phyloP scores from a whole-genome alignment of 2,797 vertebrate species.

The Melanotaenia maccullochi region DNA sequence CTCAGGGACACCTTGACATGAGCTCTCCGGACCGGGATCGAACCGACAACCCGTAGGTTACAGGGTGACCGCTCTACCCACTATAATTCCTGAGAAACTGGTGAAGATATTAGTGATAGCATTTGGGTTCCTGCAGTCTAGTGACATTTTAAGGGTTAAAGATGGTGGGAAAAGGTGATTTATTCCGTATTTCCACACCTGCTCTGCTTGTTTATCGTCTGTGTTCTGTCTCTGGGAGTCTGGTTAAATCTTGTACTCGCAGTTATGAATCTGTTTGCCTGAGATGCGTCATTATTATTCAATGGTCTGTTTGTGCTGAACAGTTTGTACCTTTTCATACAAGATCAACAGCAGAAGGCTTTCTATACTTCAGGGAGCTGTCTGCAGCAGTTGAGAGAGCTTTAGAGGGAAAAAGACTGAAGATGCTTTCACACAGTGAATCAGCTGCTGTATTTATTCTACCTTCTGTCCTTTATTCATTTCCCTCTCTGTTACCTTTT shows the following conservation, averaged over 20 bases:
- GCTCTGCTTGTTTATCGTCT: constrained; percentile 3
- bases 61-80: no score
- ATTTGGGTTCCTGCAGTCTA: no score
- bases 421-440: constrained; percentile 58
- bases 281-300: constrained; percentile 59
- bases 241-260: constrained; percentile 24
- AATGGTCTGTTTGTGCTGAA: constrained; percentile 71
- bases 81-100: no score
- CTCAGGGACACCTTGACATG: no score
- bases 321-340: constrained; percentile 70
- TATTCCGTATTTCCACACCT: neutral
- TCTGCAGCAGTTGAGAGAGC: constrained; percentile 63
- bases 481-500: constrained; percentile 31
- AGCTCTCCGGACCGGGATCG: no score
- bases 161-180: neutral
- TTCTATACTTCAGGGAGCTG: constrained; percentile 63
- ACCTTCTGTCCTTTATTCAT: constrained; percentile 49
- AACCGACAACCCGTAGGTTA: no score
- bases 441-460: constrained; percentile 66
- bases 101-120: no score
- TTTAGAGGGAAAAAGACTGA: constrained; percentile 61
- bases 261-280: constrained; percentile 53
- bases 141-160: no score
- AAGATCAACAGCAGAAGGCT: constrained; percentile 72
- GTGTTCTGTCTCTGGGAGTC: constrained; percentile 8